Percentiles rank a stretch among this genome's conserved stretches.
phyloP scores from a whole-genome alignment of 2,888 invertebrate genomes.

The Cheilosia vernalis region DNA sequence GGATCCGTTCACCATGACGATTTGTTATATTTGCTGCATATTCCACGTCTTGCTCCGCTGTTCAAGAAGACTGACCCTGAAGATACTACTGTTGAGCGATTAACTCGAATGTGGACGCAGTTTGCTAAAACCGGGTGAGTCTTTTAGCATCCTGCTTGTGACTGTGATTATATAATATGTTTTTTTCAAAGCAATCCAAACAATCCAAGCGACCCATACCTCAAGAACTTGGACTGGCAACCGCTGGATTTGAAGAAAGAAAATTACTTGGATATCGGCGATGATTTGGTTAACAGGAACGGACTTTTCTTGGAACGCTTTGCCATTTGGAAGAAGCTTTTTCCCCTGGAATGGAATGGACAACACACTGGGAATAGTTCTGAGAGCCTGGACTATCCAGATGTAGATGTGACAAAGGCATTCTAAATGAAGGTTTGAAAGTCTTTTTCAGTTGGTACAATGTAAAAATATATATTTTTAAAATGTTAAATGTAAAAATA shows the following conservation, averaged over 20 bases:
- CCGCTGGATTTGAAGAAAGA: constrained; percentile 76
- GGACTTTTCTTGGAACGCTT: constrained; percentile 74
- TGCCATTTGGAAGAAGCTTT: constrained; percentile 75
- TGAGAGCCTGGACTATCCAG: constrained; percentile 38
- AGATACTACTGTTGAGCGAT: constrained; percentile 82
- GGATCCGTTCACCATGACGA: constrained; percentile 84
- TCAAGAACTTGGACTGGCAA: constrained; percentile 79
- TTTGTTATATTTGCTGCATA: constrained; percentile 83
- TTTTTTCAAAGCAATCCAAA: constrained; percentile 77
- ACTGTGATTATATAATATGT: too few relatives aligned
- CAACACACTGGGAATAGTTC: constrained; percentile 14
- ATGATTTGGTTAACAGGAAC: constrained; percentile 77
- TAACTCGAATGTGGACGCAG: constrained; percentile 83
- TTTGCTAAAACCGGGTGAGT: constrained; percentile 80
- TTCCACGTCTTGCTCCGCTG: constrained; percentile 79
- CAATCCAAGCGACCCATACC: constrained; percentile 78
- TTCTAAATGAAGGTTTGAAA: background rate
- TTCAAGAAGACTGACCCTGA: constrained; percentile 82
- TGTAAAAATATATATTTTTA: too few relatives aligned
- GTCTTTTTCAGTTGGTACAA: too few relatives aligned
- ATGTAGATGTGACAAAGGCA: background rate
- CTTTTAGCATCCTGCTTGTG: background rate
- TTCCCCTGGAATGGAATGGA: constrained; percentile 68
- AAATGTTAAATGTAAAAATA: too few relatives aligned
- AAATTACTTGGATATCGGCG: constrained; percentile 80